Base-by-base conservation (phyloP, 2,797 vertebrate species). In the Ceryle rudis region DNA sequence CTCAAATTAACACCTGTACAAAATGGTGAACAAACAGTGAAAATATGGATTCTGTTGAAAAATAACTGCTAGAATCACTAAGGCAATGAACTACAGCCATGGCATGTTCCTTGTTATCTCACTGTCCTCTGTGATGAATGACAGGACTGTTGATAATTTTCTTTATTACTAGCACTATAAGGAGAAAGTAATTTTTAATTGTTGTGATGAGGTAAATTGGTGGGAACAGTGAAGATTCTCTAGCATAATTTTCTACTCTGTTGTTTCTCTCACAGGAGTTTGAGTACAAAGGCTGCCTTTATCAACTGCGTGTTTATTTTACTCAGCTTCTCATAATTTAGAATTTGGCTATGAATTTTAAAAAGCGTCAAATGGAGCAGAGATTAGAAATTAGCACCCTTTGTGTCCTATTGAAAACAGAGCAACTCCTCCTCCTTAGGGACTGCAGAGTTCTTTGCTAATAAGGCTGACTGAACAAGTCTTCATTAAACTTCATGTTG, bases 401-500 rank as follows among this genome's bases (percentile, higher is more conserved):
- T 95, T 97, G 95, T 95, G 77, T 89, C 62, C 58, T 92, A 0
- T 14, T 94, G 94, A 96, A 95, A 95, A 86, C 80, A 39, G 81
- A 95, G 37, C 80, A 94, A 52, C 55, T 77, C 79, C 67, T 92
- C 61, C 62, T 90, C 73, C 37, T 89, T 69, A 90, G 79, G 61
- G 86, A 61, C 78, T 79, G 3, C 52, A 25, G 70, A 81, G n/a
- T 86, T 93, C 94, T 94, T 93, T 84, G 73, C 93, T 95, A 93
- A 97, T 95, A 96, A 95, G 94, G 82, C 88, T 95, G 92, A 90
- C 95, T 94, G 91, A 95, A 82, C 71, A 92, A 54, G 75, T 97
- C 95, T 97, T 97, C 96, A 96, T 97, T 96, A 96, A 94, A 62
- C 80, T 93, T 91, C 66, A 51, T 83, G 75, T 93, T 93, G 67